Evolutionary conservation across 2,888 invertebrate genomes (phyloP), one percentile per base, ranked within the genome.

Genomic region (Drosophila formosana): DNA sequence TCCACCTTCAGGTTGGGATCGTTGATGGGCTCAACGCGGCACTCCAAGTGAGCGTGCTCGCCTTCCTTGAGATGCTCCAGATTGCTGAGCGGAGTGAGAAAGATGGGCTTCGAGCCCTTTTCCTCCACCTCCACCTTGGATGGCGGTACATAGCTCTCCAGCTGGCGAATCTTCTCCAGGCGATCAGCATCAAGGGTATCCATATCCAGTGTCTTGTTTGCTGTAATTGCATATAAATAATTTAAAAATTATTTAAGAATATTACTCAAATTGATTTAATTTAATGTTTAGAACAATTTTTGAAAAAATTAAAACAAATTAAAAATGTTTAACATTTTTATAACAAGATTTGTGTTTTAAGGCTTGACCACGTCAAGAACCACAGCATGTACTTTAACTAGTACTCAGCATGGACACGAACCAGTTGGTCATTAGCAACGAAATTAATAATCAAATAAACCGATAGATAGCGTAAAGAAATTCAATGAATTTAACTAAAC

Each of bases 101-200:
- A 98, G 0, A 97, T 96, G 30, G 98, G 98, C 87, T 96, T 95
- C 91, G 97, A 96, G 41, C 95, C 95, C 81, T 95, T 94, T 69
- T 95, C 94, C 92, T 97, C 97, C 92, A 97, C 96, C 62, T 95
- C 94, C 58, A 95, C 94, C 90, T 95, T 95, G 88, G 95, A 95
- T 28, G 96, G 96, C 80, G 96, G 94, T 91, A 96, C 96, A 84
- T 96, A 96, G 65, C 93, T 95, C 93, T 98, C 98, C 49, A 98
- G 93, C 90, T 97, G 96, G 86, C 96, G 95, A 88, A 98, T 98
- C 93, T 98, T 97, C 91, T 95, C 95, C 75, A 98, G 93, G 80
- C 98, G 95, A 92, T 98, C 96, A 89, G 97, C 98, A 92, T 98
- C 98, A 89, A 98, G 93, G 2, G 98, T 98, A 88, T 98, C 98